Evolutionary conservation across 2,113 vertebrate species (phyloP).

Genomic region (Notarius lentiginosus): DNA sequence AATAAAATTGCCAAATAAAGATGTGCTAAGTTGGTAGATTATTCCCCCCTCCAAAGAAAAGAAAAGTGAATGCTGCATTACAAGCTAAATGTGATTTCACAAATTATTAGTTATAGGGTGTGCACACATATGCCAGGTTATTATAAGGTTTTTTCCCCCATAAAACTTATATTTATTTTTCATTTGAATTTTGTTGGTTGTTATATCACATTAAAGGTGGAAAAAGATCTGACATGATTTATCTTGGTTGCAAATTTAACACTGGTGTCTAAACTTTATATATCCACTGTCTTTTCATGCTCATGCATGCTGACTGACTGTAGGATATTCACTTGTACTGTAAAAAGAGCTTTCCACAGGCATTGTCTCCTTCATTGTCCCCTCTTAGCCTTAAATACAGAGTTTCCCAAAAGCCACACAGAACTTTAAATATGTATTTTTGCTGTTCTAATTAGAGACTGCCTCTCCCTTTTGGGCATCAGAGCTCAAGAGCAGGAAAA

Average conservation of each 20-base stretch:
- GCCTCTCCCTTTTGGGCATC: conserved; percentile 60
- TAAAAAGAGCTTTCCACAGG: conserved; percentile 53
- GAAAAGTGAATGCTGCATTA: neutral
- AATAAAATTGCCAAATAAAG: neutral
- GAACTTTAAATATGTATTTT: conserved; percentile 75
- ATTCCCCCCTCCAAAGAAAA: too few species aligned
- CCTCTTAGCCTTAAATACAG: conserved; percentile 71
- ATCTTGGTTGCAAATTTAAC: neutral
- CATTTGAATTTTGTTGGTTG: neutral
- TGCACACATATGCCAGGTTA: neutral
- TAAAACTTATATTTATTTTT: neutral
- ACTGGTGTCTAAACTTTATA: neutral
- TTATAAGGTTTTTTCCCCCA: neutral
- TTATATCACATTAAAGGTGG: neutral
- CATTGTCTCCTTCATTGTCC: conserved; percentile 75
- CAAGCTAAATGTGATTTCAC: neutral
- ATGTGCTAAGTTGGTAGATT: neutral
- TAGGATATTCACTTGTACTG: conserved; percentile 32
- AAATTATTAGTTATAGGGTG: neutral
- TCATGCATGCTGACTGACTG: neutral
- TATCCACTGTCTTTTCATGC: conserved; percentile 41
- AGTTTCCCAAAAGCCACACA: conserved; percentile 71
- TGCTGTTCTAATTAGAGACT: conserved; percentile 75
- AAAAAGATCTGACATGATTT: neutral
- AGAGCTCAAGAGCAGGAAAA: conserved; percentile 64